These are phyloP conservation scores for Diadegma fenestrale DNA, from an alignment of 2,888 invertebrate species.

Conservation along the genomic window DNA sequence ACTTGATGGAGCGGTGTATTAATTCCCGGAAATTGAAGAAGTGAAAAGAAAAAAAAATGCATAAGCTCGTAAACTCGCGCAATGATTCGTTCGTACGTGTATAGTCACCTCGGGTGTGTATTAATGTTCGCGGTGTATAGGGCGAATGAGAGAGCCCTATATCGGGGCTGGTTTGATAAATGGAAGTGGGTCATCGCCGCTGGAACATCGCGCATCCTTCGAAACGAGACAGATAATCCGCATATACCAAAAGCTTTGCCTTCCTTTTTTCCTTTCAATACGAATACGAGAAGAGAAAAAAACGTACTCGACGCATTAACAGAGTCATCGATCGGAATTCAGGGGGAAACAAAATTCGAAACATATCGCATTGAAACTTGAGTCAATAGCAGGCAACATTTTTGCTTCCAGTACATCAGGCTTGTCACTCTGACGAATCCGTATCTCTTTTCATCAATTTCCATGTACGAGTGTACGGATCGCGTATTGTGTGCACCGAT, in stretches of 20 bases:
- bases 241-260: conserved; percentile 38
- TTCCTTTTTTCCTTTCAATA: conserved; percentile 25
- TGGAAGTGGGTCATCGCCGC: conserved; percentile 63
- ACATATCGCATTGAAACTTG: conserved; percentile 29
- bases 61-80: background rate
- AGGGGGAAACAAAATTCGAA: conserved; percentile 31
- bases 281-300: conserved; percentile 31
- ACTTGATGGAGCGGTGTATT: conserved; percentile 10
- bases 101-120: conserved; percentile 10
- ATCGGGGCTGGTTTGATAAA: conserved; percentile 60
- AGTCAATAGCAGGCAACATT: conserved; percentile 17
- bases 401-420: conserved; percentile 6
- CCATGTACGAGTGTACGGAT: background rate
- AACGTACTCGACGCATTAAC: conserved; percentile 43
- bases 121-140: conserved; percentile 23
- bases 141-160: conserved; percentile 40
- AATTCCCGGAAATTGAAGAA: background rate
- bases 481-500: background rate
- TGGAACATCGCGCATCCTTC: conserved; percentile 34
- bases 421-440: conserved; percentile 43
- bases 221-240: conserved; percentile 29
- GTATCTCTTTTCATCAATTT: conserved; percentile 14
- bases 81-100: conserved; percentile 16
- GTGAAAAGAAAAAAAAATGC: conserved; percentile 11
- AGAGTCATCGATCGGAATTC: conserved; percentile 40